These are phyloP conservation scores for Heliconius hortense DNA, from an alignment of 2,888 invertebrate species.

Conservation along the genomic window DNA sequence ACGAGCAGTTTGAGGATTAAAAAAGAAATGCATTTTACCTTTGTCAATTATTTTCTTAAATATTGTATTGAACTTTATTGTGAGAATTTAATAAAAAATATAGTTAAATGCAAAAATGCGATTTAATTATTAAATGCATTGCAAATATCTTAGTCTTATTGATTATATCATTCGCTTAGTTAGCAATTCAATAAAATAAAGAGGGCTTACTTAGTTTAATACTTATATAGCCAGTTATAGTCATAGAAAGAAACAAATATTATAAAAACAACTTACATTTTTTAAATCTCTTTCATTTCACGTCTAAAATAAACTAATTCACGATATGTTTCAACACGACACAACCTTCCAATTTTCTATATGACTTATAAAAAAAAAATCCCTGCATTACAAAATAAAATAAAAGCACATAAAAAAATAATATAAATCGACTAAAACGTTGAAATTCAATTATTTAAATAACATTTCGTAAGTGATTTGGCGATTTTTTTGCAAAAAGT, in stretches of 20 bases:
- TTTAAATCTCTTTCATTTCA: neutral
- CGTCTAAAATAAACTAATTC: neutral
- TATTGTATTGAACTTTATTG: no score
- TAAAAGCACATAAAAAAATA: neutral
- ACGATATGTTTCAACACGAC: neutral
- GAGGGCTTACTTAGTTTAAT: neutral
- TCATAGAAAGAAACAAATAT: neutral
- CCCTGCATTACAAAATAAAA: neutral
- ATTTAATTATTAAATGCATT: neutral
- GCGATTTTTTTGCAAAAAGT: neutral
- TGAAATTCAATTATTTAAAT: neutral
- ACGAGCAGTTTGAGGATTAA: neutral
- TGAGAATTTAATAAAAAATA: no score
- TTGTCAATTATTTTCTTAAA: no score
- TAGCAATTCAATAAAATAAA: neutral
- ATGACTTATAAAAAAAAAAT: neutral
- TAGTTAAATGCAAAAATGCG: no score
- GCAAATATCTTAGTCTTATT: neutral
- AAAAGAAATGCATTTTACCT: no score
- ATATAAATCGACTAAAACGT: neutral
- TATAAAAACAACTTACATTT: neutral
- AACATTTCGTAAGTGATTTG: conserved; percentile 1
- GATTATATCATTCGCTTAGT: neutral
- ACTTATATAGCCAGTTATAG: neutral
- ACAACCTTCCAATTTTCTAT: neutral